These are phyloP conservation scores for Aphaenogaster rudis DNA, from an alignment of 1,140 invertebrate genomes.

Conservation along the genomic window DNA sequence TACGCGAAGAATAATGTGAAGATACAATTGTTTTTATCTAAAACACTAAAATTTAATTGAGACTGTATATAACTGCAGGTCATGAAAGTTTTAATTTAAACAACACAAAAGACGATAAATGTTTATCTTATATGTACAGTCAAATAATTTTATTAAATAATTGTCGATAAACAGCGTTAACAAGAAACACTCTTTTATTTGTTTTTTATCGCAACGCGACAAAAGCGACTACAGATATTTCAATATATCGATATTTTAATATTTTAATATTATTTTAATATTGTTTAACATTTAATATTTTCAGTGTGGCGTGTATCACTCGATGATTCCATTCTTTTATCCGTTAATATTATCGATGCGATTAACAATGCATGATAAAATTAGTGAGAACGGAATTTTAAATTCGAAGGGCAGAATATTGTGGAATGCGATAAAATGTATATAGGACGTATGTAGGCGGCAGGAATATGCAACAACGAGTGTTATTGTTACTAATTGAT, in stretches of 20 bases:
- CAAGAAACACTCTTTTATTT: too few species aligned
- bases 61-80: neutral
- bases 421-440: constrained; percentile 41
- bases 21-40: neutral
- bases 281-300: constrained; percentile 24
- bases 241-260: constrained; percentile 18
- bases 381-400: constrained; percentile 32
- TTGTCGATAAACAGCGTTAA: too few species aligned
- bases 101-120: neutral
- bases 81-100: neutral
- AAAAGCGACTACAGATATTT: constrained; percentile 5
- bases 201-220: too few species aligned
- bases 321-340: constrained; percentile 35
- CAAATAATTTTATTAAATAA: constrained; percentile 26
- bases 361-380: constrained; percentile 35
- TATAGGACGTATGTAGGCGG: neutral
- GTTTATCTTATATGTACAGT: neutral
- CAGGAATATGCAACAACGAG: constrained; percentile 24
- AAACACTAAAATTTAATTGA: constrained; percentile 40
- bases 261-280: constrained; percentile 20
- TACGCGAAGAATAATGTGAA: neutral
- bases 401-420: constrained; percentile 13
- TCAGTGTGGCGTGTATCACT: neutral
- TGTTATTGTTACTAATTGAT: constrained; percentile 56
- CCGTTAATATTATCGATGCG: neutral